Conservation (phyloP, 2,888 invertebrate genomes). For the Leptinotarsa juncta region DNA sequence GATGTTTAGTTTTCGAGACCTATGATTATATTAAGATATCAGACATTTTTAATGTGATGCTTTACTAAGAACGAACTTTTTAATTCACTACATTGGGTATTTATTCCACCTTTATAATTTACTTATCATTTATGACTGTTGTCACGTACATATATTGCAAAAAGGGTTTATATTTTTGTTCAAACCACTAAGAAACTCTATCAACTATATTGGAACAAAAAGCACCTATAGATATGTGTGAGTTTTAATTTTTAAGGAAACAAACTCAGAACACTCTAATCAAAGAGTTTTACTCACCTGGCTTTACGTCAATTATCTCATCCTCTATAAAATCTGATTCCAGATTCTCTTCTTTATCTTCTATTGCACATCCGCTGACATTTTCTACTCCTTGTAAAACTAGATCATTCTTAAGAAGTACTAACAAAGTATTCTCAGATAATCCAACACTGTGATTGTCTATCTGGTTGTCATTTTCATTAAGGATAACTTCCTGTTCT, state of each 20-base stretch:
- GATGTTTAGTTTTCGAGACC: no score
- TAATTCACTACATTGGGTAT: no score
- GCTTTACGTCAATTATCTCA: constrained; percentile 41
- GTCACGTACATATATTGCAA: no score
- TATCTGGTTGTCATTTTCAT: not conserved
- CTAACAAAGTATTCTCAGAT: not conserved
- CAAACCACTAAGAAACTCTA: not conserved
- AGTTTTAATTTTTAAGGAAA: not conserved
- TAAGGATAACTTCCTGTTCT: not conserved
- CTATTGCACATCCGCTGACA: constrained; percentile 20
- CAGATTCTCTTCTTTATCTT: constrained; percentile 18
- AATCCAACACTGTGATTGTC: not conserved
- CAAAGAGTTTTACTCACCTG: constrained; percentile 34
- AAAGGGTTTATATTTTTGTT: not conserved
- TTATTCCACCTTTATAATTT: no score
- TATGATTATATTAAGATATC: no score
- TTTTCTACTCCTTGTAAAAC: constrained; percentile 1
- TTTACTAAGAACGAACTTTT: no score
- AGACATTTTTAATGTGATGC: no score
- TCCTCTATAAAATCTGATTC: constrained; percentile 5
- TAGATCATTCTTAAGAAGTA: constrained; percentile 1
- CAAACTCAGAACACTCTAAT: not conserved
- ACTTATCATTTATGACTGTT: no score
- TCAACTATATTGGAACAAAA: not conserved
- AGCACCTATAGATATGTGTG: no score